Conservation (phyloP, 2,888 invertebrate species). For the Spilarctia lutea region DNA sequence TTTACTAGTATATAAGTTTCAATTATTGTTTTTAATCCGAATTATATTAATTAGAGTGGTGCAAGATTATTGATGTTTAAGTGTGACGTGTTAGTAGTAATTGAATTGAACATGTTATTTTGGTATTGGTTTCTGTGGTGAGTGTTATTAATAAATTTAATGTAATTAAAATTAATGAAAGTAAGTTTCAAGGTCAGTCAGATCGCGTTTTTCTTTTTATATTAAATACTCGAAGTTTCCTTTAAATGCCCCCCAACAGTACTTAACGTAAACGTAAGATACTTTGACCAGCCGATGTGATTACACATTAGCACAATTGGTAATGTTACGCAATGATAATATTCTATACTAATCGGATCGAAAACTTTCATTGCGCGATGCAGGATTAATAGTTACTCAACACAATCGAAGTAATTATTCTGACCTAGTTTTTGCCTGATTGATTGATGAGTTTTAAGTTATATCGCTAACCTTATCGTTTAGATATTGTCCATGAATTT, state of each 20-base stretch:
- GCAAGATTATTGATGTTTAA: neutral
- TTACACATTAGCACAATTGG: too few species aligned
- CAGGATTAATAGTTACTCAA: too few species aligned
- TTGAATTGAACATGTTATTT: neutral
- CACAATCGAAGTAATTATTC: neutral
- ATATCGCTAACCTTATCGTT: neutral
- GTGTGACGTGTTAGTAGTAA: neutral
- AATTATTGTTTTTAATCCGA: conserved; percentile 1
- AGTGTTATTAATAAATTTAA: neutral
- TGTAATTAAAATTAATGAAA: neutral
- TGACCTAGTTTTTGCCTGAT: neutral
- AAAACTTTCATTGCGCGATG: too few species aligned
- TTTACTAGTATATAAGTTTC: neutral
- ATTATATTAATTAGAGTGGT: neutral
- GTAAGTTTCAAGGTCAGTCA: neutral
- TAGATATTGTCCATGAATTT: neutral
- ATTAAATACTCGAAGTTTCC: neutral
- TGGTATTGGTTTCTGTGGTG: neutral
- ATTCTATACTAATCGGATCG: too few species aligned
- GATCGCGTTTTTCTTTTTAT: neutral
- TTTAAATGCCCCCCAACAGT: neutral
- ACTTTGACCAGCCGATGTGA: too few species aligned
- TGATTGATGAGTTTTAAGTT: neutral
- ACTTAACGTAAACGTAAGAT: too few species aligned
- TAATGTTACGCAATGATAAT: too few species aligned